Evolutionary conservation across 2,888 invertebrate genomes (phyloP), one percentile per base, ranked within the genome.

Genomic region (Rutpela maculata): DNA sequence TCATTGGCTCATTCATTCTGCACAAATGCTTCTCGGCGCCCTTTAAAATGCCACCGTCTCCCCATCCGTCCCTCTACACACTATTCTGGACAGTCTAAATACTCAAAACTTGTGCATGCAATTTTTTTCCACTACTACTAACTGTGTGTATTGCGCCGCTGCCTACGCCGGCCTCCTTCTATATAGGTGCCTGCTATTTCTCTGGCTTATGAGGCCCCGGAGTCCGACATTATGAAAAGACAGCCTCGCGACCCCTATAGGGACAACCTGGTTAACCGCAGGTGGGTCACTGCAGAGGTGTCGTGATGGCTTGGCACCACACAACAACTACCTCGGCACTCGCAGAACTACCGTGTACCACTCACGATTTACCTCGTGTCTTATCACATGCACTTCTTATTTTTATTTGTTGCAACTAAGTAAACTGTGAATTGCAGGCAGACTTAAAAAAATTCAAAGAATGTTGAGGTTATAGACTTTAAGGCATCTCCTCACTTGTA

Each of bases 191-290:
- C 98, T 92, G 98, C 98, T 93, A 98, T 98, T 93, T 98, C 98
- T 92, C 95, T 98, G 94, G 98, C 98, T 93, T 98, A 98, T 93
- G 98, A 98, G 94, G 96, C 97, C 92, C 97, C 98, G 92, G 98
- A 98, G 94, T 97, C 97, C 91, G 98, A 98, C 95, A 98, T 98
- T 93, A 98, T 98, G 98, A 98, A 98, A 95, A 95, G 98, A 91
- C 96, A 97, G 93, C 98, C 98, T 90, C 95, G 98, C 93, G 95
- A 98, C 94, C 98, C 98, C 90, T 95, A 96, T 93, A 96, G 95
- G 92, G 98, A 98, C 95, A 98, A 98, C 94, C 96, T 98, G 93
- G 98, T 98, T 91, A 98, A 98, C 93, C 96, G 96, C 95, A 98
- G 98, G 97, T 97, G 93, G 93, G 94, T 78, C 79, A 85, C 81